A percentile compares a stretch with the other conserved stretches of the same genome.
Conservation (phyloP, 2,797 vertebrate genomes). For the Crotalus adamanteus region DNA sequence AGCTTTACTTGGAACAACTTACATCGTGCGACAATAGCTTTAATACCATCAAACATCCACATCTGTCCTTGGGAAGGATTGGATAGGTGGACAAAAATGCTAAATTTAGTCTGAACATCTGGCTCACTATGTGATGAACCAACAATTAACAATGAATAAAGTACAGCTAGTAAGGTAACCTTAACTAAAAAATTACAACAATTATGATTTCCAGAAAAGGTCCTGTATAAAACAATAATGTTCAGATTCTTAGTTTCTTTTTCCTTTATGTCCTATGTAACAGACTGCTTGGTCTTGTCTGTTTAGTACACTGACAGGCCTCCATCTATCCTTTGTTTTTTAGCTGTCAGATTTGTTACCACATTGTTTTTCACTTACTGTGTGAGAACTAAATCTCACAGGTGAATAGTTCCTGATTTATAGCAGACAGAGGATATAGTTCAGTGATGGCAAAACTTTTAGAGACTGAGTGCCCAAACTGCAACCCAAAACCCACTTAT, state of each 20-base stretch:
- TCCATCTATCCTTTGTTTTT: not conserved
- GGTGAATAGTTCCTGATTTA: not conserved
- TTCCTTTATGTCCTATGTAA: not conserved
- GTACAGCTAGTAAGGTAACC: not conserved
- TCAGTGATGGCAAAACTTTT: not conserved
- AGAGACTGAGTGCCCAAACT: no score
- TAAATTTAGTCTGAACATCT: not conserved
- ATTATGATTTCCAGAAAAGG: not conserved
- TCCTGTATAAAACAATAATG: not conserved
- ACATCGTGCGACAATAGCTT: not conserved
- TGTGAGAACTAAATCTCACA: not conserved
- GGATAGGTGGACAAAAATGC: not conserved
- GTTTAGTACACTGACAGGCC: not conserved
- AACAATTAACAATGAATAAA: not conserved
- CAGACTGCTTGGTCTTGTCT: not conserved
- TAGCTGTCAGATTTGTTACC: not conserved
- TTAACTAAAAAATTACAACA: not conserved
- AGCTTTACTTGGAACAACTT: not conserved
- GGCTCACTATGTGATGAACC: not conserved
- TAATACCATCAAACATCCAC: not conserved
- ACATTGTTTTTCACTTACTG: not conserved
- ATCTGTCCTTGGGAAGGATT: not conserved
- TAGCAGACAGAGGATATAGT: not conserved
- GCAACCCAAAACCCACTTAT: no score
- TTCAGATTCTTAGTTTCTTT: not conserved